These are phyloP conservation scores for Agonopterix subpropinquella DNA, from an alignment of 2,888 invertebrate genomes.

Conservation along the genomic window DNA sequence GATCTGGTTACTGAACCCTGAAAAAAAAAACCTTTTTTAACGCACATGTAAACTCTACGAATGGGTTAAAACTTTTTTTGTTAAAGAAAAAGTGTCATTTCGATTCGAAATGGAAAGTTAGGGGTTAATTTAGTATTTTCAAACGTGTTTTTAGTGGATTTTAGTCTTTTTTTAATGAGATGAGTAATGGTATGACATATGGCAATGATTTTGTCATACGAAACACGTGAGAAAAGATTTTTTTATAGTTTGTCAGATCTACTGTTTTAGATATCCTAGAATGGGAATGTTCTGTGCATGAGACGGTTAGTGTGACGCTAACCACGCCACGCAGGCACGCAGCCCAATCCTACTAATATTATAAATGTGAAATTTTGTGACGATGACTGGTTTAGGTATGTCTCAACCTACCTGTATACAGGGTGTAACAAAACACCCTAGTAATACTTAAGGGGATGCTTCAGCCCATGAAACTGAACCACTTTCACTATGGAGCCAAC, in stretches of 20 bases:
- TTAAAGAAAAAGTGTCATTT: slow-evolving; percentile 55
- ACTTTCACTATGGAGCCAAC: no score
- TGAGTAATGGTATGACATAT: slow-evolving; percentile 62
- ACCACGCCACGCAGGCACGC: no score
- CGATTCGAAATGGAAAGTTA: slow-evolving; percentile 67
- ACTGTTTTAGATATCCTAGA: slow-evolving; percentile 25
- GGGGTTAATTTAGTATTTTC: slow-evolving; percentile 62
- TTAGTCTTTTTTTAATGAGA: slow-evolving; percentile 29
- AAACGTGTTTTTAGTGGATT: slow-evolving; percentile 33
- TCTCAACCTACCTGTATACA: no score
- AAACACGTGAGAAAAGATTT: slow-evolving; percentile 58
- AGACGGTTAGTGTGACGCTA: neutral
- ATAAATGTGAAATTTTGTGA: no score
- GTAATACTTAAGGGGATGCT: no score
- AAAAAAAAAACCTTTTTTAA: slow-evolving; percentile 35
- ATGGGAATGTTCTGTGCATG: neutral
- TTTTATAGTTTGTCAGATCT: slow-evolving; percentile 21
- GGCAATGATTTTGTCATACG: slow-evolving; percentile 56
- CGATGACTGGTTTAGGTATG: no score
- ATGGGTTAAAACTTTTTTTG: slow-evolving; percentile 53
- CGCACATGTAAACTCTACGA: slow-evolving; percentile 45
- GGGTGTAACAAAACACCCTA: no score
- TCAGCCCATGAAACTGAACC: no score
- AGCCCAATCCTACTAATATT: no score
- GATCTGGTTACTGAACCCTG: slow-evolving; percentile 70